phyloP scores from a whole-genome alignment of 2,113 vertebrate genomes.

The Nothoprocta pentlandii region DNA sequence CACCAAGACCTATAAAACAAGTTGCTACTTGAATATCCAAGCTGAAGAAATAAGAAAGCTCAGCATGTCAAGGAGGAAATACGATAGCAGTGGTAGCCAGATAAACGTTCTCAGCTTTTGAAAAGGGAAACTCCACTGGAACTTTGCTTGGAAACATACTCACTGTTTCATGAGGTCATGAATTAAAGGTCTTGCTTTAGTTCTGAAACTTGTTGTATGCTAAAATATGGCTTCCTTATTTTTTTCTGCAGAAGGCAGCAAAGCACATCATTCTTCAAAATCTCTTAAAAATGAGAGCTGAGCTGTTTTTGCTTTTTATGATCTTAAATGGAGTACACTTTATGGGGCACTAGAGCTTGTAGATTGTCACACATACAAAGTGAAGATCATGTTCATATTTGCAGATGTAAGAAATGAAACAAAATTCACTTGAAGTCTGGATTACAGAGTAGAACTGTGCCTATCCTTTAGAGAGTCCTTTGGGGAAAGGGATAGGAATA shows the following conservation, averaged over 20 bases:
- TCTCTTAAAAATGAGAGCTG: not conserved
- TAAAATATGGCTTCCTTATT: not conserved
- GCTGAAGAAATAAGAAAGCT: not conserved
- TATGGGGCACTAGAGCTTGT: rapidly evolving
- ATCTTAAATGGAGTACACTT: not conserved
- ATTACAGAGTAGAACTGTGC: not conserved
- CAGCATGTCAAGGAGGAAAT: not conserved
- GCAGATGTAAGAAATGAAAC: not conserved
- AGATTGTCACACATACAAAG: not conserved
- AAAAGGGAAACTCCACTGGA: not conserved
- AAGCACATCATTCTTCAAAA: not conserved
- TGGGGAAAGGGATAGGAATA: not conserved
- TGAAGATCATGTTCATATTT: not conserved
- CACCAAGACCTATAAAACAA: not conserved
- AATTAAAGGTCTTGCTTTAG: not conserved
- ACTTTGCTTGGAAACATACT: not conserved
- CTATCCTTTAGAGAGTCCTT: not conserved
- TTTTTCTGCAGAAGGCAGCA: not conserved
- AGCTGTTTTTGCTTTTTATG: not conserved
- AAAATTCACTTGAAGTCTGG: not conserved
- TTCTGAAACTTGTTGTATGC: not conserved
- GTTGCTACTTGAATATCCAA: not conserved
- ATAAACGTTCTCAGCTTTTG: not conserved
- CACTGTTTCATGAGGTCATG: not conserved
- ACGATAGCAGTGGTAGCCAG: not conserved